Conservation (phyloP, 2,797 vertebrate species). For the Acanthiza pusilla region DNA sequence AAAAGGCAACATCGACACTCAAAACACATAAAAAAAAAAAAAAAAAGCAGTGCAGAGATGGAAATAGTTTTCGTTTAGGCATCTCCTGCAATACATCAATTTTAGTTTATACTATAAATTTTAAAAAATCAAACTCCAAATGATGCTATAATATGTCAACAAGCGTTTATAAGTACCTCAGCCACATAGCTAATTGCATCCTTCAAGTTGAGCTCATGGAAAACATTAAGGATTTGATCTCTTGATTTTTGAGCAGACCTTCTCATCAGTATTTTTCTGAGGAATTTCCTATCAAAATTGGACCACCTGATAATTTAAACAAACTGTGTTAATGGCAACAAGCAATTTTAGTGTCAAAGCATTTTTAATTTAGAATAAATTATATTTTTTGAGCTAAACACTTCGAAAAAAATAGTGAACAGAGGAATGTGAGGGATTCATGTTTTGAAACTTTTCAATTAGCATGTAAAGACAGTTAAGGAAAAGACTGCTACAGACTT, state of each 20-base stretch:
- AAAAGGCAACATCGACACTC: not conserved
- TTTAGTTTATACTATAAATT: not conserved
- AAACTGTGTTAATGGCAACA: not conserved
- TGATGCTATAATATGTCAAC: not conserved
- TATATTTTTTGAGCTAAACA: not conserved
- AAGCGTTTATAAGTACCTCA: conserved; percentile 77
- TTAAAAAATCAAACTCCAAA: not conserved
- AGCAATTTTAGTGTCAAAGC: not conserved
- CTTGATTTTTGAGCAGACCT: conserved; percentile 85
- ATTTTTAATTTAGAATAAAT: not conserved
- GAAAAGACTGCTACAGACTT: not conserved
- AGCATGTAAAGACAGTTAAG: not conserved
- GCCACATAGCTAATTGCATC: conserved; percentile 91
- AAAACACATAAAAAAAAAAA: not conserved
- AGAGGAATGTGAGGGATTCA: not conserved
- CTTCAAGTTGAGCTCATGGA: conserved; percentile 93
- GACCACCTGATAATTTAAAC: conserved; percentile 81
- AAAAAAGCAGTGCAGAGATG: not conserved
- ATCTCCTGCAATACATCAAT: not conserved
- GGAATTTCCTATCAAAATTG: conserved; percentile 86
- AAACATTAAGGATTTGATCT: conserved; percentile 88
- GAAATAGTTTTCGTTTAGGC: not conserved
- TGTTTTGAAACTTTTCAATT: not conserved
- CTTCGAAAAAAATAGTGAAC: not conserved
- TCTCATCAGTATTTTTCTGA: conserved; percentile 87